Conservation (phyloP, 2,888 invertebrate genomes). For the Corbicula japonica region DNA sequence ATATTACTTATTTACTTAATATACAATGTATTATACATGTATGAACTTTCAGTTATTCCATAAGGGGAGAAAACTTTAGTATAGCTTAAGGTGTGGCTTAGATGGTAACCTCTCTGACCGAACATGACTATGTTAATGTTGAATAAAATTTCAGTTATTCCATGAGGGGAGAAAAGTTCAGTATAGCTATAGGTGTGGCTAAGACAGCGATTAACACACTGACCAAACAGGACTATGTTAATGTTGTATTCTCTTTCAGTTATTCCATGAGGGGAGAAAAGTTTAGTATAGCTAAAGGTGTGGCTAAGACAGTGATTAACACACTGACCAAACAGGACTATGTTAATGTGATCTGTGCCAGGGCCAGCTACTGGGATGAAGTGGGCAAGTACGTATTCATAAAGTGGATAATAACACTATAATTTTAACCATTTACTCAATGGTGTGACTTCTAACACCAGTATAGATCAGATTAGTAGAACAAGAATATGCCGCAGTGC, state of each 20-base stretch:
- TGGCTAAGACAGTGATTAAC: slow-evolving; percentile 86
- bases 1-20: too few species aligned
- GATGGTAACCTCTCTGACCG: slow-evolving; percentile 86
- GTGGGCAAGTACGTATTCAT: slow-evolving; percentile 87
- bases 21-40: too few species aligned
- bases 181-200: slow-evolving; percentile 86
- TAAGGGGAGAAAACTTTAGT: slow-evolving; percentile 86
- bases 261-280: slow-evolving; percentile 86
- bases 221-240: slow-evolving; percentile 86
- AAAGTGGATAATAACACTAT: too few species aligned
- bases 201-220: slow-evolving; percentile 86
- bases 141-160: slow-evolving; percentile 81
- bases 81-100: slow-evolving; percentile 86
- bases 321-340: slow-evolving; percentile 87
- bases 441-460: too few species aligned
- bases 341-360: slow-evolving; percentile 86
- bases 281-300: slow-evolving; percentile 86
- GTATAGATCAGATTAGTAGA: too few species aligned
- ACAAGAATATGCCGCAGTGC: too few species aligned
- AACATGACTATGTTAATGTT: slow-evolving; percentile 87
- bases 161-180: slow-evolving; percentile 86
- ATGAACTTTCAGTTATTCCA: slow-evolving; percentile 82
- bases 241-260: slow-evolving; percentile 85
- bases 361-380: slow-evolving; percentile 87
- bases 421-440: too few species aligned